Base-by-base conservation (phyloP, 2,113 vertebrate genomes). In the Varanus salvator region DNA sequence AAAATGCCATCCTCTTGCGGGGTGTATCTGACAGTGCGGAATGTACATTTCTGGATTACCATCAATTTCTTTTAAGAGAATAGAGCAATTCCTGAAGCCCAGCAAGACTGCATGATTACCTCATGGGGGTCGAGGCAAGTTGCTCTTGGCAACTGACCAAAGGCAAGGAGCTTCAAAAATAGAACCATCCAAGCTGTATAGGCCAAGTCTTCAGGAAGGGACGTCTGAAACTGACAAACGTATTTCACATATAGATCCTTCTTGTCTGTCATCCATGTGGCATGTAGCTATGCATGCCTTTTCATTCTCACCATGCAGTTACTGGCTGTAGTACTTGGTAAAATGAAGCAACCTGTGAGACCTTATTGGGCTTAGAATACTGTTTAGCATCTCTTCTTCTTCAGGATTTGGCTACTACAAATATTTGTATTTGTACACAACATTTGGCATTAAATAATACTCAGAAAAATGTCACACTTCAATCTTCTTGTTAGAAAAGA, bases 361-460 rank as follows among this genome's bases (percentile, higher is more conserved):
- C 72, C 48, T 90, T 15, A 81, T 86, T 48, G 50, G 84, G 89
- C 6, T 77, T 25, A 64, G 74, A 89, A 85, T 82, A 23, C 52
- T 66, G 31, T 54, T 19, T 6, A 66, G 19, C 31, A 44, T 69
- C 57, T 74, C 0, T n/a, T n/a, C n/a, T n/a, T n/a, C n/a, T n/a
- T n/a, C 0, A 1, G 54, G 29, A 57, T 38, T 52, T 57, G 66
- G 50, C 83, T 75, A 93, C 8, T 64, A 15, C 69, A 91, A 84
- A 60, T 38, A 89, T 90, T 77, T 25, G 44, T 12, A 12, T 50
- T 29, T 52, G 71, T 90, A 84, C 29, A 83, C 34, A 82, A 83
- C 89, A 76, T 77, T 52, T 93, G 88, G 89, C 86, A 85, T 85
- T 88, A 78, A 86, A 78, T 60, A 91, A 91, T 57, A 75, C 4